A percentile compares a stretch with the other conserved stretches of the same genome.
phyloP scores from a whole-genome alignment of 2,888 invertebrate species.

The Saturnia japonica region DNA sequence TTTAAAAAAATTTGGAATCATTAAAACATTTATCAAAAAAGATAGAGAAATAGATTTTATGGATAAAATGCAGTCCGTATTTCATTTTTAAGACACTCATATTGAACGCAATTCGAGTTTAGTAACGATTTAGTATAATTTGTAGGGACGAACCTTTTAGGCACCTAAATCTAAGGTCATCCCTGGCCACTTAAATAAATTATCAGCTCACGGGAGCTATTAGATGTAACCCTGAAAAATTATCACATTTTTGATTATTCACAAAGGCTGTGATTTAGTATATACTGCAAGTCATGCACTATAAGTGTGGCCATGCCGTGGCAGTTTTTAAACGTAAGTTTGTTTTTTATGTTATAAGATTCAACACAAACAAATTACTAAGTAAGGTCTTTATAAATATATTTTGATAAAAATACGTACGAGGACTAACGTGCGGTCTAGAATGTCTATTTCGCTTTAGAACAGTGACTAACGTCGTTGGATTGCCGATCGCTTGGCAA shows the following conservation, averaged over 20 bases:
- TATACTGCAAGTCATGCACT: background rate
- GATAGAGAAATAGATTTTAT: too few species aligned
- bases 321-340: background rate
- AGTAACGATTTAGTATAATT: background rate
- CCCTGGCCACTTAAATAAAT: background rate
- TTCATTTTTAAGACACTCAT: too few species aligned
- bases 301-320: background rate
- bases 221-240: constrained; percentile 3
- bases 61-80: too few species aligned
- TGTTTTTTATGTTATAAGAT: background rate
- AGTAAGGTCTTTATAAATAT: background rate
- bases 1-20: too few species aligned
- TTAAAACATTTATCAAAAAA: too few species aligned
- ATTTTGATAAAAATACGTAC: too few species aligned
- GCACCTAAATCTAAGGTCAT: background rate
- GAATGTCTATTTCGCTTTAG: too few species aligned
- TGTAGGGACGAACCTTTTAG: background rate
- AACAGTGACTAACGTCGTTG: too few species aligned
- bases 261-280: background rate
- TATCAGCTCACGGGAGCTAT: background rate
- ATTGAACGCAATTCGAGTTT: too few species aligned
- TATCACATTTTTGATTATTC: background rate
- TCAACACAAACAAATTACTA: background rate
- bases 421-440: too few species aligned
- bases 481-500: too few species aligned